phyloP scores from a whole-genome alignment of 2,888 invertebrate genomes.

The Dynastes tityus region DNA sequence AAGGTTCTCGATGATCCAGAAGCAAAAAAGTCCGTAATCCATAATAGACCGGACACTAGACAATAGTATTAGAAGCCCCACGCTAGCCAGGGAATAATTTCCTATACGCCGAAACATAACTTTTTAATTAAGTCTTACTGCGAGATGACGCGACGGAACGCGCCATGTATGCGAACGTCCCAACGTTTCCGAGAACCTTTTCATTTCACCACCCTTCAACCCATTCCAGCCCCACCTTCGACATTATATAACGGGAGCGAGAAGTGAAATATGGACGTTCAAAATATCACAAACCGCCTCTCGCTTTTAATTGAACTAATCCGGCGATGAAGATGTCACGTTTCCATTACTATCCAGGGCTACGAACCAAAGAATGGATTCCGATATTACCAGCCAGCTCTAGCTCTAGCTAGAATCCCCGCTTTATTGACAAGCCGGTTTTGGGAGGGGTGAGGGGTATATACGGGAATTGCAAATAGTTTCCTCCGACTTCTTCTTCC shows the following conservation, averaged over 20 bases:
- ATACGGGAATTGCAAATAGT: too few relatives aligned
- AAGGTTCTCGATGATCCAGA: too few relatives aligned
- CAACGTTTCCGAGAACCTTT: not conserved
- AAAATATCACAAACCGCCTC: conserved; percentile 18
- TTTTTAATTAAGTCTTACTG: conserved; percentile 36
- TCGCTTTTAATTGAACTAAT: conserved; percentile 45
- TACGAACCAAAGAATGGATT: not conserved
- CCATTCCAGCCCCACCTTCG: not conserved
- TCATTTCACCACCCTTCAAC: not conserved
- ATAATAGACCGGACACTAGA: too few relatives aligned
- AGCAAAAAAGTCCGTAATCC: too few relatives aligned
- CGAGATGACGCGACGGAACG: not conserved
- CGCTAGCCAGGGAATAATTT: too few relatives aligned
- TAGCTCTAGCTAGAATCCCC: too few relatives aligned
- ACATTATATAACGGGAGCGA: too few relatives aligned
- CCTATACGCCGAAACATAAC: conserved; percentile 1
- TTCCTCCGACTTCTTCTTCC: too few relatives aligned
- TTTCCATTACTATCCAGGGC: conserved; percentile 19
- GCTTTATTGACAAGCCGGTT: too few relatives aligned
- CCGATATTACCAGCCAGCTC: not conserved
- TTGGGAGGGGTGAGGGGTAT: too few relatives aligned
- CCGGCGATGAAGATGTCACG: conserved; percentile 38
- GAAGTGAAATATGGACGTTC: not conserved
- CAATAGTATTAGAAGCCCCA: too few relatives aligned
- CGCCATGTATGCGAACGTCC: not conserved